Base-by-base conservation (phyloP, 2,113 vertebrate genomes). In the Ophiodon elongatus region DNA sequence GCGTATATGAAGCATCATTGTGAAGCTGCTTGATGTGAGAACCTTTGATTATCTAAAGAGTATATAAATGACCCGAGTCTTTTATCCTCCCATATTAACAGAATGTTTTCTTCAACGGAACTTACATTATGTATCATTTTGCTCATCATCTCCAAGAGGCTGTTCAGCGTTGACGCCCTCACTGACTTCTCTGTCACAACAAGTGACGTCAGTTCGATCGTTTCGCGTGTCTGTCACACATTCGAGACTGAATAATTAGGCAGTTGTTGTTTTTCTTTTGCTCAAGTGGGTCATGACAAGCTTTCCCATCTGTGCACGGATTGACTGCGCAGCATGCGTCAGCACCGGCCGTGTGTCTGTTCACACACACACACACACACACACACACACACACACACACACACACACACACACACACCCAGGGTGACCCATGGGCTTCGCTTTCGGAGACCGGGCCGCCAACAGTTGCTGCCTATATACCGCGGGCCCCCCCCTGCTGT, bases 401-500 rank as follows among this genome's bases (percentile, higher is more conserved):
- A 74, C 88, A 86, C 76, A 79, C 65, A 68, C 37, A 37, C 37
- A 37, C 37, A 41, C 45, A 19, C 45, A 54, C n/a, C 25, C 23
- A 9, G 21, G 73, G 64, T 80, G 83, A 89, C 83, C 73, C 23
- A 57, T 41, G 8, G 41, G 84, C 76, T 23, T 52, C 27, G 67
- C 39, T 64, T 43, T 83, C 6, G 70, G 88, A 75, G 79, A 80
- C 35, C 63, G 31, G 50, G 59, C 84, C 56, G 89, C 91, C 86
- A 84, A 81, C 82, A 89, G 85, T 84, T 84, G 82, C 57, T 67
- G 64, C 57, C 78, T 76, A 45, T 76, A 45, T 14, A 76, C 82
- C 8, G 60, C 80, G 80, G 80, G n/a, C n/a, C n/a, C n/a, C n/a
- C 87, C 78, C 60, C 67, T 63, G 78, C 82, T 74, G 7, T 54